A percentile compares a stretch with the other conserved stretches of the same genome.
Conservation (phyloP, 2,797 vertebrate species). For the Anabas testudineus region DNA sequence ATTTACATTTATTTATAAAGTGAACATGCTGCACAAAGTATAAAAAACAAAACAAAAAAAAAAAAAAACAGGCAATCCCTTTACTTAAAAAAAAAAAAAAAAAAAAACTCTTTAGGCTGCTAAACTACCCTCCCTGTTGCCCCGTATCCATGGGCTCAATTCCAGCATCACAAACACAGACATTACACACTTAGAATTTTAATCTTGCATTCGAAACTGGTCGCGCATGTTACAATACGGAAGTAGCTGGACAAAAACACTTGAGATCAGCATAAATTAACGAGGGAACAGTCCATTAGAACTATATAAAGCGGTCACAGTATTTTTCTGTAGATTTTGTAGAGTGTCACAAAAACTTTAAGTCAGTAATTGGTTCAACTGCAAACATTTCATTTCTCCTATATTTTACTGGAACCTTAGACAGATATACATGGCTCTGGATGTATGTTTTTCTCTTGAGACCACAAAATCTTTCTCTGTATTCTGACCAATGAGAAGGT, state of each 20-base stretch:
- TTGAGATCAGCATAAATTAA: conserved; percentile 69
- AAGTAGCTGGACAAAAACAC: conserved; percentile 57
- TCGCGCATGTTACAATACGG: conserved; percentile 62
- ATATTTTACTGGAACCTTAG: conserved; percentile 23
- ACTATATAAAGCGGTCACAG: conserved; percentile 67
- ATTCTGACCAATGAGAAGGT: conserved; percentile 36
- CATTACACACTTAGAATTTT: conserved; percentile 65
- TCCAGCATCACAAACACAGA: conserved; percentile 78
- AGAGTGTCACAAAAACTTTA: conserved; percentile 47
- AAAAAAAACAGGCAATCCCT: conserved; percentile 64
- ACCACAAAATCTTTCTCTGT: conserved; percentile 5
- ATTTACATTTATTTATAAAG: conserved; percentile 81
- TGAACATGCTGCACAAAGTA: conserved; percentile 83
- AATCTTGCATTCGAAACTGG: conserved; percentile 71
- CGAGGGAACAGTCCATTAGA: conserved; percentile 58
- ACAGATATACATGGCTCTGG: conserved; percentile 28
- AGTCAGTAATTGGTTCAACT: conserved; percentile 41
- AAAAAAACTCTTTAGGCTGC: conserved; percentile 37
- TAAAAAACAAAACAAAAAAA: conserved; percentile 51
- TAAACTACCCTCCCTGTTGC: conserved; percentile 42
- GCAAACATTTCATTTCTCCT: conserved; percentile 15
- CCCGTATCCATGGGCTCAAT: conserved; percentile 44
- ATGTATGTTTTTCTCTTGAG: conserved; percentile 1
- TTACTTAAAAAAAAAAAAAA: conserved; percentile 48
- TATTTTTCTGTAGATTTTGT: conserved; percentile 56